Conservation (phyloP, 2,888 invertebrate species). For the Pilophorus perplexus region DNA sequence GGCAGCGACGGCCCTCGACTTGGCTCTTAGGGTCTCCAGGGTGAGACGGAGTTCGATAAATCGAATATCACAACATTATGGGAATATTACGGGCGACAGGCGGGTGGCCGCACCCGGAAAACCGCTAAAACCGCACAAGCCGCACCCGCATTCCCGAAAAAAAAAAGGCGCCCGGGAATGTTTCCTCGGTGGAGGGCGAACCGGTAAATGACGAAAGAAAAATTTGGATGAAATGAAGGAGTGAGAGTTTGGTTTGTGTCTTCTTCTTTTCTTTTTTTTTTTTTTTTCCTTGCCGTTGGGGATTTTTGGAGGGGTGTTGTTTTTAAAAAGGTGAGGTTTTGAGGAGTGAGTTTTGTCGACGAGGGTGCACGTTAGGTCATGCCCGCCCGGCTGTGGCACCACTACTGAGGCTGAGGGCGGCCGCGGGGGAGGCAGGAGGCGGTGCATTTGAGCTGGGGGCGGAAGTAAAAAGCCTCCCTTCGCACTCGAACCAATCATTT, state of each 20-base stretch:
- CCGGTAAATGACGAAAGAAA: too few relatives aligned
- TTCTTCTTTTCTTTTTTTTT: too few relatives aligned
- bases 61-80: slow-evolving; percentile 11
- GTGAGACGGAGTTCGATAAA: slow-evolving; percentile 19
- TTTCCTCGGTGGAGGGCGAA: too few relatives aligned
- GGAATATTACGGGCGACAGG: too few relatives aligned
- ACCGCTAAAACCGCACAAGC: too few relatives aligned
- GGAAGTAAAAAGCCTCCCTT: neutral
- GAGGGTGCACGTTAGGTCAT: slow-evolving; percentile 21
- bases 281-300: too few relatives aligned
- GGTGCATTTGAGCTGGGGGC: neutral
- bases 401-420: slow-evolving; percentile 5
- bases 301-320: too few relatives aligned
- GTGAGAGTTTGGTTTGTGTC: too few relatives aligned
- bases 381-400: slow-evolving; percentile 32
- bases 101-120: neutral
- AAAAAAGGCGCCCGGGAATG: neutral
- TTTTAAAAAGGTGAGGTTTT: too few relatives aligned
- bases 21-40: slow-evolving; percentile 79
- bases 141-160: neutral
- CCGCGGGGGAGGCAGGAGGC: slow-evolving; percentile 4
- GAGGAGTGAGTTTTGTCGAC: too few relatives aligned
- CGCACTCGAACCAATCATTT: too few relatives aligned
- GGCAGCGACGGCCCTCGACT: slow-evolving; percentile 79
- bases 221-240: too few relatives aligned